phyloP scores from a whole-genome alignment of 2,888 invertebrate species.

The Criorhina ranunculi region DNA sequence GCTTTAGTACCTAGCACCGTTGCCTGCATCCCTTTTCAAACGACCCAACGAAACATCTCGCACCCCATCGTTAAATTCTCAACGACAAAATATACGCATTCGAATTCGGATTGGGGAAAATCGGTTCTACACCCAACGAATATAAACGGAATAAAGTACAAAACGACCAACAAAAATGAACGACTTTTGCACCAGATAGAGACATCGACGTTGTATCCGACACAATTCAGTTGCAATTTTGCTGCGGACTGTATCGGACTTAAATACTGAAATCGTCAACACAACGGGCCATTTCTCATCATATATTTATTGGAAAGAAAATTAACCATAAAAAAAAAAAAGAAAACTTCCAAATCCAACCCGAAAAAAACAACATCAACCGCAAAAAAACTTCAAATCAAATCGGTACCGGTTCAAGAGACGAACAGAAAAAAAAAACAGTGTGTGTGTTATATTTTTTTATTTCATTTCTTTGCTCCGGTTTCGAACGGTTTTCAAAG shows the following conservation, averaged over 20 bases:
- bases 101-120: slow-evolving; percentile 54
- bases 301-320: no score
- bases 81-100: slow-evolving; percentile 40
- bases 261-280: slow-evolving; percentile 48
- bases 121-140: slow-evolving; percentile 14
- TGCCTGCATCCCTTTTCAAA: slow-evolving; percentile 16
- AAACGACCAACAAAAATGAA: slow-evolving; percentile 62
- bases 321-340: background rate
- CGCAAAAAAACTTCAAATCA: slow-evolving; percentile 8
- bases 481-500: slow-evolving; percentile 35
- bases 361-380: background rate
- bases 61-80: slow-evolving; percentile 50
- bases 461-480: background rate
- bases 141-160: slow-evolving; percentile 32
- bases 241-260: slow-evolving; percentile 82
- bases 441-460: background rate
- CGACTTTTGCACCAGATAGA: slow-evolving; percentile 84
- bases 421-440: slow-evolving; percentile 3
- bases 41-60: slow-evolving; percentile 40
- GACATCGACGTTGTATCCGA: slow-evolving; percentile 73
- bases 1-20: background rate
- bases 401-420: slow-evolving; percentile 44
- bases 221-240: slow-evolving; percentile 81
- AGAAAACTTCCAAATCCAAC: slow-evolving; percentile 14
- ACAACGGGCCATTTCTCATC: slow-evolving; percentile 25